phyloP scores from a whole-genome alignment of 2,113 vertebrate genomes.

The Dasyurus viverrinus region DNA sequence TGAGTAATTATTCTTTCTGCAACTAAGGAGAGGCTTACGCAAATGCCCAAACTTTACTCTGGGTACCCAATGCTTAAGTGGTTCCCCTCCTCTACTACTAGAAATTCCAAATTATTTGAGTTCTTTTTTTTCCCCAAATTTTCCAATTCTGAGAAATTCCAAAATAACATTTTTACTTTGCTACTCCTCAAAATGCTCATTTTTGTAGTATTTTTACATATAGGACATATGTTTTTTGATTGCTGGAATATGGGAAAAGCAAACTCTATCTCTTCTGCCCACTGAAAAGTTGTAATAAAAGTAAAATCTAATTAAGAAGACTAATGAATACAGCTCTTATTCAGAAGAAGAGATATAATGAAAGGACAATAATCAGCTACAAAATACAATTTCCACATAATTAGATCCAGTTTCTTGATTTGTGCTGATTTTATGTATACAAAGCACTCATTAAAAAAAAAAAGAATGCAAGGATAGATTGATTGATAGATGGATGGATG shows the following conservation, averaged over 20 bases:
- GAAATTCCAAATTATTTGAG: background rate
- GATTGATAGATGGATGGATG: background rate
- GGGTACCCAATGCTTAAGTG: background rate
- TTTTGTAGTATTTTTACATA: background rate
- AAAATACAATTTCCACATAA: background rate
- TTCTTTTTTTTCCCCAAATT: background rate
- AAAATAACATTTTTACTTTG: conserved; percentile 18
- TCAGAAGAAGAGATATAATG: background rate
- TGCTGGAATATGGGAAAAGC: background rate
- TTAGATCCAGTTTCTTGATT: background rate
- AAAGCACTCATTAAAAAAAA: background rate
- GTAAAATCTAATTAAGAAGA: background rate
- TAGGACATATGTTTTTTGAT: background rate
- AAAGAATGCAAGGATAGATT: background rate
- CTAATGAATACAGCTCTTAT: background rate
- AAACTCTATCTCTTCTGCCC: background rate
- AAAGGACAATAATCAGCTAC: background rate
- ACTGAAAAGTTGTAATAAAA: background rate
- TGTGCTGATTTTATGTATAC: background rate
- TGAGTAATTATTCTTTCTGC: background rate
- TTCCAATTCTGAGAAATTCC: background rate
- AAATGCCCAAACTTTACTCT: background rate
- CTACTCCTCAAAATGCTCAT: background rate
- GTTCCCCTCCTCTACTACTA: background rate
- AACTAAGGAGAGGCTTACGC: background rate